Percentiles rank a stretch among this genome's conserved stretches.
Conservation (phyloP, 1,140 invertebrate species). For the Macrocentrus cingulum region DNA sequence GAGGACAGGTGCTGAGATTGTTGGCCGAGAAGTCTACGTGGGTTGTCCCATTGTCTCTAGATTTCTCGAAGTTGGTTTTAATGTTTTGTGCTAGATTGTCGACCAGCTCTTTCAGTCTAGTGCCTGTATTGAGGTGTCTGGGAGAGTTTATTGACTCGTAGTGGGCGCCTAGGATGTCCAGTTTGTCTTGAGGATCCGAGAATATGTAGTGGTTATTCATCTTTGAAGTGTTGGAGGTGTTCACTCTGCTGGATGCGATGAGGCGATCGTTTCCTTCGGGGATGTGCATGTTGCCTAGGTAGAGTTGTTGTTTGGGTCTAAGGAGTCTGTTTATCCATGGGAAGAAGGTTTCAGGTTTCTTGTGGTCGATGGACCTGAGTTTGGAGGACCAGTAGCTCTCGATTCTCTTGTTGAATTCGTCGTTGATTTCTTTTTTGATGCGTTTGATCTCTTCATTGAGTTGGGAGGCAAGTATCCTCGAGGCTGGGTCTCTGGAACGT, state of each 20-base stretch:
- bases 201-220: neutral
- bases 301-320: neutral
- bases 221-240: neutral
- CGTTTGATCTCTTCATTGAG: neutral
- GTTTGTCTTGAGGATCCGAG: neutral
- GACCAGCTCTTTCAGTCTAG: conserved; percentile 21
- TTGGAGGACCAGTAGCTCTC: neutral
- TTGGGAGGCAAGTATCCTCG: neutral
- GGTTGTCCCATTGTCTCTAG: neutral
- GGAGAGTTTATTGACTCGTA: conserved; percentile 1
- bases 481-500: neutral
- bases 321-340: neutral
- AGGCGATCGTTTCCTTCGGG: neutral
- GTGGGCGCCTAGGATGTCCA: neutral
- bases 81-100: neutral
- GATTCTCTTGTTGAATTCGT: neutral
- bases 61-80: neutral
- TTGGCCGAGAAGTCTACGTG: neutral
- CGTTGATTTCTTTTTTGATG: neutral
- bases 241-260: neutral
- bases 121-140: neutral
- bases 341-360: neutral
- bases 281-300: no score
- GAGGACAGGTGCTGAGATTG: neutral
- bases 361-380: neutral